Evolutionary conservation across 1,140 invertebrate genomes (phyloP), one percentile per base, ranked within the genome.

Genomic region (Micrasema minimum): DNA sequence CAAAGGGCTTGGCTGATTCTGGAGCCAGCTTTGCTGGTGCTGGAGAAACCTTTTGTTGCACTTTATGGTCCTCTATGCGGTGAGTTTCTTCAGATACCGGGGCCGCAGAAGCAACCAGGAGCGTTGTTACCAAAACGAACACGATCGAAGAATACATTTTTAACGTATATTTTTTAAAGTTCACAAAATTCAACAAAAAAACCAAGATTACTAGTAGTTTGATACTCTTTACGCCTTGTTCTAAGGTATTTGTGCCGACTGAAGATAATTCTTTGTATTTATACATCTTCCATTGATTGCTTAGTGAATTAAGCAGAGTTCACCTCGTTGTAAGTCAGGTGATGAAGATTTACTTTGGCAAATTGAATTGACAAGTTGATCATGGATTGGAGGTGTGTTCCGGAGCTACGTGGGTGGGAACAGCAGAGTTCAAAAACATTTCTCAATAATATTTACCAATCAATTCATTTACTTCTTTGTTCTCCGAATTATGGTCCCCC

Each of bases 341-440:
- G 72, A 74, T 74, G n/a, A 41, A 22, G 61, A 65, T 74, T 71
- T 71, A 41, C 68, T 48, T 51, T 59, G 53, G 43, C 64, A 74
- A 74, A 74, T 74, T 74, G 26, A 74, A 72, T 72, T 72, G 62
- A 53, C 71, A 69, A 65, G 41, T 69, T 20, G 41, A 45, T 14
- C 26, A 37, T n/a, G 46, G 45, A 22, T 66, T 61, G 46, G 62
- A 59, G 55, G 55, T 59, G 55, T 59, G 55, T 41, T 55, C 5
- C 12, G 12, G n/a, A 14, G 20, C 23, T 26, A 18, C 55, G 35
- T 20, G 55, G 35, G 35, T 23, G 2, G 14, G 37, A 59, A 11
- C 2, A 10, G 16, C 16, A 3, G 35, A 59, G 55, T 59, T 59
- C 55, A 59, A 38, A 59, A 59, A 59, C 55, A 59, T 59, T 38